Conservation (phyloP, 2,888 invertebrate genomes). For the Aromia moschata region DNA sequence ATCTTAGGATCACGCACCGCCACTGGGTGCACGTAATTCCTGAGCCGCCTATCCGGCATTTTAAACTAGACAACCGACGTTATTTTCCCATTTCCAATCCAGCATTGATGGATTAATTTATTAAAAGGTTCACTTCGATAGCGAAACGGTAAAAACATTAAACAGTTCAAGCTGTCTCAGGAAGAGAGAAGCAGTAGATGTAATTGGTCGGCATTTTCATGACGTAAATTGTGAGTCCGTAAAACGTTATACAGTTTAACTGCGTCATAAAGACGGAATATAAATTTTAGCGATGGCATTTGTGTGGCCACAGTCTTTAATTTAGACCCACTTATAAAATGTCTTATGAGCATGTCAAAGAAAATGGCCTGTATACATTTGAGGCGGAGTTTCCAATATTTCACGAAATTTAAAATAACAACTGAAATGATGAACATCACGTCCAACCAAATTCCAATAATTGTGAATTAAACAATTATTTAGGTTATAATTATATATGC, state of each 20-base stretch:
- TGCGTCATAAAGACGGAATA: not conserved
- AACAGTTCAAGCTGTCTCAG: not conserved
- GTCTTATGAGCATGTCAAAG: too few species aligned
- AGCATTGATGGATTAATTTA: not conserved
- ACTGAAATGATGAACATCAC: too few species aligned
- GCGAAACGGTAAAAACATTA: not conserved
- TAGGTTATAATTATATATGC: too few species aligned
- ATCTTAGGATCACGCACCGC: too few species aligned
- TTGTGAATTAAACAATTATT: too few species aligned
- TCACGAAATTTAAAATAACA: too few species aligned
- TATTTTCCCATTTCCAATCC: not conserved
- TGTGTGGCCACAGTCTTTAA: not conserved
- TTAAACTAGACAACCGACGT: too few species aligned
- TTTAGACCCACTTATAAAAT: not conserved
- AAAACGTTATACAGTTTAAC: not conserved
- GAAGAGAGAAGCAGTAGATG: not conserved
- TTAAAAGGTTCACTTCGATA: not conserved
- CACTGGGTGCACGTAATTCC: too few species aligned
- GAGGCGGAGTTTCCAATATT: too few species aligned
- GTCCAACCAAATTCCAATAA: too few species aligned
- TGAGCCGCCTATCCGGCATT: too few species aligned
- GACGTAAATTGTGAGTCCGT: not conserved
- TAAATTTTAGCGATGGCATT: not conserved
- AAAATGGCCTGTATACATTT: too few species aligned
- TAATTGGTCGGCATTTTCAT: not conserved